Conservation (phyloP, 2,888 invertebrate genomes). For the Adineta ricciae region DNA sequence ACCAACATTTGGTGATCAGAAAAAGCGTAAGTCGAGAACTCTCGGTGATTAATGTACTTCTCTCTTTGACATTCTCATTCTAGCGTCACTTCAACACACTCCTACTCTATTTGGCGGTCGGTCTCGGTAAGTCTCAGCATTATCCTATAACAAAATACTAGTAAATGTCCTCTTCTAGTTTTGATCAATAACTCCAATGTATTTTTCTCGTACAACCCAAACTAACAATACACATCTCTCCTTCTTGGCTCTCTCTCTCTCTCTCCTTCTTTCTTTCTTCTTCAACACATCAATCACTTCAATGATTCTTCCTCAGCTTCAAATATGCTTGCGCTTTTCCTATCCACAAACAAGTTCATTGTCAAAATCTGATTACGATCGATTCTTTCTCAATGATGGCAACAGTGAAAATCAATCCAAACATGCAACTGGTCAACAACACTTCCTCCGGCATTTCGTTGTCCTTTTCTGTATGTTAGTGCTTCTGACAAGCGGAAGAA, state of each 20-base stretch:
- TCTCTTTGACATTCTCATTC: background rate
- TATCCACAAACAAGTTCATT: background rate
- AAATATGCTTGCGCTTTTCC: background rate
- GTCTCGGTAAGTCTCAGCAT: background rate
- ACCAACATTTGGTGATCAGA: constrained; percentile 22
- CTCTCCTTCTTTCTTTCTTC: background rate
- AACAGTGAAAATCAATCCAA: background rate
- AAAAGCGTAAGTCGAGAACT: background rate
- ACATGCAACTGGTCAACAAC: background rate
- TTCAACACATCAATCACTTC: background rate
- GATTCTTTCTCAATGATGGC: background rate
- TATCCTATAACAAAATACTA: background rate
- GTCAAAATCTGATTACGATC: background rate
- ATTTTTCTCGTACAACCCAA: background rate
- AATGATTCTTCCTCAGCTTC: background rate
- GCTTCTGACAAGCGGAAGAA: background rate
- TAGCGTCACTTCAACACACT: background rate
- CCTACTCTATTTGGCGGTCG: background rate
- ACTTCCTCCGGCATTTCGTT: background rate
- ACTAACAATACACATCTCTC: background rate
- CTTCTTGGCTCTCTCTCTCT: background rate
- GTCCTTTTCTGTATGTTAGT: background rate
- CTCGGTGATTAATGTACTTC: background rate
- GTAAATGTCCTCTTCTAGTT: background rate
- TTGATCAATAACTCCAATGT: background rate